phyloP scores from a whole-genome alignment of 2,113 vertebrate genomes.

The Ptychochromis oligacanthus region DNA sequence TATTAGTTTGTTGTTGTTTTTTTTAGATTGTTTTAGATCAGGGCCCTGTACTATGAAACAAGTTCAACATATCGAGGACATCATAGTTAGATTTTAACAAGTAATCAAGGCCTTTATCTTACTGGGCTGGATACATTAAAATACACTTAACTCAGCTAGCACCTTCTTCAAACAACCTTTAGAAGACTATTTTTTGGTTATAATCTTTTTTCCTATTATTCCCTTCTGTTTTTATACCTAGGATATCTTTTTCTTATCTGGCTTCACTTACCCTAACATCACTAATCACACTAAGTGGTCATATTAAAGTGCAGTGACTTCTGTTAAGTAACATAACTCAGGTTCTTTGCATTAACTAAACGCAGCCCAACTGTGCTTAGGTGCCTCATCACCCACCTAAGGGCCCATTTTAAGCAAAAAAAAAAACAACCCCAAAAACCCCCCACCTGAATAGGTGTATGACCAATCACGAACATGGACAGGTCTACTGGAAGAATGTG shows the following conservation, averaged over 20 bases:
- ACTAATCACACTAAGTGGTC: background rate
- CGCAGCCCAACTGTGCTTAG: background rate
- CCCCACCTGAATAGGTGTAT: background rate
- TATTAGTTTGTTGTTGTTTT: background rate
- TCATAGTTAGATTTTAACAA: background rate
- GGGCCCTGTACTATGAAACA: background rate
- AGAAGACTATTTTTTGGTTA: no score
- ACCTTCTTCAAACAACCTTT: no score
- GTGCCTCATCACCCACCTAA: background rate
- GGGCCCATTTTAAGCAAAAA: background rate
- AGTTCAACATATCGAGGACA: background rate
- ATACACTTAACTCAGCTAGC: no score
- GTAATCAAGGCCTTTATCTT: no score
- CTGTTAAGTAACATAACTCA: background rate
- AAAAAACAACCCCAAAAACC: no score
- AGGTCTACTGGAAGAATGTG: background rate
- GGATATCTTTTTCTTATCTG: no score
- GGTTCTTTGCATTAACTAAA: background rate
- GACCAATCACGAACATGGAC: background rate
- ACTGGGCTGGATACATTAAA: no score
- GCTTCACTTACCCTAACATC: no score
- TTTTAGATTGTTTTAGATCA: background rate
- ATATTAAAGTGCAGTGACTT: background rate
- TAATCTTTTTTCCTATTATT: no score
- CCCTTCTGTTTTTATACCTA: no score